phyloP scores from a whole-genome alignment of 1,140 invertebrate genomes.

The Odontomachus brunneus region DNA sequence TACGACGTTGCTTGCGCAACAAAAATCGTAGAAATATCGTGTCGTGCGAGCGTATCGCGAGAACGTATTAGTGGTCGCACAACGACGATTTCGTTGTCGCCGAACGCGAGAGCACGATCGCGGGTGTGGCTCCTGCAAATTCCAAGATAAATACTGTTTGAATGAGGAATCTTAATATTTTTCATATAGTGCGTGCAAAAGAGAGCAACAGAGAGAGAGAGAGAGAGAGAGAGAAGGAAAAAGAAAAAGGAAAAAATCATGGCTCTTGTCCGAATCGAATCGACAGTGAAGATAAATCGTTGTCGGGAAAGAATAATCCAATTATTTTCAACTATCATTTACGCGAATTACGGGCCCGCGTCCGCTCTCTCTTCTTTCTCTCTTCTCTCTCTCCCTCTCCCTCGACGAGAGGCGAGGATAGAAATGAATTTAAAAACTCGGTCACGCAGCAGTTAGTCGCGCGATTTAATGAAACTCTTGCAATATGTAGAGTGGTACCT shows the following conservation, averaged over 20 bases:
- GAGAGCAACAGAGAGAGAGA: too few relatives aligned
- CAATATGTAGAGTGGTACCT: constrained; percentile 66
- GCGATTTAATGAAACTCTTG: constrained; percentile 78
- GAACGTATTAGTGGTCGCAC: background rate
- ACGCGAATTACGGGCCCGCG: constrained; percentile 21
- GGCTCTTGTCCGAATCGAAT: too few relatives aligned
- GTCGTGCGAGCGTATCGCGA: background rate
- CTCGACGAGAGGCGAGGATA: background rate
- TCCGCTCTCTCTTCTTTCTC: background rate
- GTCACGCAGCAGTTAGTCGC: constrained; percentile 72
- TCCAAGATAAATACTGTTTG: too few relatives aligned
- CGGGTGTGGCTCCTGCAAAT: too few relatives aligned
- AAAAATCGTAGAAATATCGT: constrained; percentile 6
- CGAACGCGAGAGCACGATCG: background rate
- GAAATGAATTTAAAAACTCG: constrained; percentile 73
- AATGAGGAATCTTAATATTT: too few relatives aligned
- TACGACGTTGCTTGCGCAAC: constrained; percentile 17
- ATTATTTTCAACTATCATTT: constrained; percentile 51
- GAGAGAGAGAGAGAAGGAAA: too few relatives aligned
- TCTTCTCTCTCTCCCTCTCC: too few relatives aligned
- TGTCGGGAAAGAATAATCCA: background rate
- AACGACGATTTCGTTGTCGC: background rate
- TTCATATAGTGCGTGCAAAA: too few relatives aligned
- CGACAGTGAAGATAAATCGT: too few relatives aligned
- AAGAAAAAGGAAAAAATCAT: too few relatives aligned